Percentiles rank a stretch among this genome's conserved stretches.
These are phyloP conservation scores for mouse (Mus musculus) DNA, from an alignment of 2,113 vertebrate genomes.

Conservation along the genomic window DNA sequence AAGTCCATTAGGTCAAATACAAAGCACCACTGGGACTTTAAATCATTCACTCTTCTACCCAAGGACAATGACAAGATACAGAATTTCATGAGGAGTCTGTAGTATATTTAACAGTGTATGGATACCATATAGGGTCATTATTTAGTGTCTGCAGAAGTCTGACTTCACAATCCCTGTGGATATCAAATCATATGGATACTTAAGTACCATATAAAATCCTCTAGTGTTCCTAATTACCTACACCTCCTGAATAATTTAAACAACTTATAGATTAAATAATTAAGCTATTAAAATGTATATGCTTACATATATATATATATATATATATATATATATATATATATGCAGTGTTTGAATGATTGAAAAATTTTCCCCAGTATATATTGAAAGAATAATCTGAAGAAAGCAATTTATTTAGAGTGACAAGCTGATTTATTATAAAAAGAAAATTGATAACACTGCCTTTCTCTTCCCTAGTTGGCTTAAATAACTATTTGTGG, in stretches of 20 bases:
- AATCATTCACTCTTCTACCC: neutral
- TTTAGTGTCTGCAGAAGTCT: neutral
- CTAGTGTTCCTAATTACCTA: neutral
- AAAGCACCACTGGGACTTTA: neutral
- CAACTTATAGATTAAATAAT: neutral
- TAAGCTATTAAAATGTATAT: neutral
- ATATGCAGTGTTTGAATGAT: neutral
- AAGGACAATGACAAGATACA: neutral
- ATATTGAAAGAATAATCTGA: conserved; percentile 9
- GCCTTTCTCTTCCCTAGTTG: neutral
- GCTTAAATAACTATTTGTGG: neutral
- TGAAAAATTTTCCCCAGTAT: neutral
- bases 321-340: too few species aligned
- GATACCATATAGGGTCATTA: neutral
- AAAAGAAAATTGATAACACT: conserved; percentile 36
- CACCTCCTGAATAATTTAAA: neutral
- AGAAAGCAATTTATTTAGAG: neutral
- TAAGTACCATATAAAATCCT: neutral
- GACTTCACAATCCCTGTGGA: rapidly evolving
- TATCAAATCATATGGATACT: neutral
- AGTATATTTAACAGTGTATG: neutral
- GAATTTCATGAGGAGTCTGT: neutral
- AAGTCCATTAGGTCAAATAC: neutral
- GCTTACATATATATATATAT: neutral
- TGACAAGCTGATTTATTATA: conserved; percentile 13